Percentiles rank a stretch among this genome's conserved stretches.
These are phyloP conservation scores for Capromys pilorides DNA, from an alignment of 2,797 vertebrate species.

Conservation along the genomic window DNA sequence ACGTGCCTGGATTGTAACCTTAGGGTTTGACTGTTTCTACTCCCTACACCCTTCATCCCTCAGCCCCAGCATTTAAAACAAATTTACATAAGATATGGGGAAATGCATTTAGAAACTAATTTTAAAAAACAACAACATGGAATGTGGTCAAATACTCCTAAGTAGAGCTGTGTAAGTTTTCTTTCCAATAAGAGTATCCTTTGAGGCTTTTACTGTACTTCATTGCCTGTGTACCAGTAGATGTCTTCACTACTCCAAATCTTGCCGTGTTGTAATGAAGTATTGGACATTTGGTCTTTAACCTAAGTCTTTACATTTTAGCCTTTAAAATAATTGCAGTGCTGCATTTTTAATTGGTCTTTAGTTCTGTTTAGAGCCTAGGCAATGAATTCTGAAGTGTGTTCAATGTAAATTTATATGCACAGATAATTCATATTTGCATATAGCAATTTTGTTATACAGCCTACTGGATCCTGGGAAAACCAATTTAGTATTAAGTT, in stretches of 20 bases:
- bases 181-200: not conserved
- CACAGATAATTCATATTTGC: not conserved
- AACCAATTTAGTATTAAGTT: constrained; percentile 20
- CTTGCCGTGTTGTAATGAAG: not conserved
- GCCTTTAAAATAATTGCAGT: constrained; percentile 22
- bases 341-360: constrained; percentile 31
- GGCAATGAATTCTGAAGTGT: constrained; percentile 59
- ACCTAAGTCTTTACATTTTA: constrained; percentile 37
- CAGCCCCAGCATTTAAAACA: not conserved
- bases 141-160: not conserved
- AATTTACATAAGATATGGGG: not conserved
- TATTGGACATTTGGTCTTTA: constrained; percentile 1
- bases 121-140: not conserved
- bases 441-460: constrained; percentile 20
- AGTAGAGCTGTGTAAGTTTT: not conserved
- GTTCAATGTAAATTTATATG: not conserved
- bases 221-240: not conserved
- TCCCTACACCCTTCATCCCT: not conserved
- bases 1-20: not conserved
- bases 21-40: not conserved
- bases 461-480: not conserved
- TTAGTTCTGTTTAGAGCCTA: not conserved
- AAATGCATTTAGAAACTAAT: constrained; percentile 33
- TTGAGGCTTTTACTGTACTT: not conserved
- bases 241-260: not conserved